Evolutionary conservation across 2,113 vertebrate genomes (phyloP), one percentile per base, ranked within the genome.

Genomic region (Chrysemys picta): DNA sequence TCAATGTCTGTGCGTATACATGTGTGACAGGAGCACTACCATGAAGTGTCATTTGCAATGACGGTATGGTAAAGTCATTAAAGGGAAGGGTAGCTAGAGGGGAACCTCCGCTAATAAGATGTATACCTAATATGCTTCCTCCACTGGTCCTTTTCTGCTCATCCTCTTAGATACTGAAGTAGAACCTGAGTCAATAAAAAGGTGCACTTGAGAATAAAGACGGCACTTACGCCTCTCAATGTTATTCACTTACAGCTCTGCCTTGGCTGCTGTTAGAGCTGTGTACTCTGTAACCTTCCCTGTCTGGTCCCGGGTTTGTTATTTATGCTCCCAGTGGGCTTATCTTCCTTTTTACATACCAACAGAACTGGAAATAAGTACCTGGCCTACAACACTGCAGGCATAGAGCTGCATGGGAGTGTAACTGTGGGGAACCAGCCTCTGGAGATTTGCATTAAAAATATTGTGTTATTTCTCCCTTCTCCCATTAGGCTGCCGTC

Each of bases 401-500:
- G 72, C 87, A 79, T 6, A 88, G 92, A 54, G 87, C 89, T 95
- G 89, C 83, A 29, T 42, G 42, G 54, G 50, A 35, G 29, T 69
- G 80, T 21, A 21, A 25, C 47, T 17, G 12, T 80, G 53, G 81
- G 83, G 79, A 94, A 62, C 38, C 53, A 87, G 57, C 56, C 93
- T 80, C 93, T 21, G 29, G 91, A 76, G 84, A 93, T 45, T n/a
- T 88, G 88, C 94, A 88, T 80, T 91, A 80, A 62, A 84, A 95
- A 93, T 78, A 75, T 1, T n/a, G 16, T 84, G 72, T 91, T 84
- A 84, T 52, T 97, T 85, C 85, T 92, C 62, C 89, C 90, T 88
- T 91, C 85, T 92, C 93, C 93, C 89, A 84, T 93, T 93, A 94
- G 94, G 89, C 92, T 89, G 83, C 88, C 89, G 83, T 91, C 88